A percentile compares a stretch with the other conserved stretches of the same genome.
Evolutionary conservation across 2,797 vertebrate genomes (phyloP).

Genomic region (Coregonus ussuriensis): DNA sequence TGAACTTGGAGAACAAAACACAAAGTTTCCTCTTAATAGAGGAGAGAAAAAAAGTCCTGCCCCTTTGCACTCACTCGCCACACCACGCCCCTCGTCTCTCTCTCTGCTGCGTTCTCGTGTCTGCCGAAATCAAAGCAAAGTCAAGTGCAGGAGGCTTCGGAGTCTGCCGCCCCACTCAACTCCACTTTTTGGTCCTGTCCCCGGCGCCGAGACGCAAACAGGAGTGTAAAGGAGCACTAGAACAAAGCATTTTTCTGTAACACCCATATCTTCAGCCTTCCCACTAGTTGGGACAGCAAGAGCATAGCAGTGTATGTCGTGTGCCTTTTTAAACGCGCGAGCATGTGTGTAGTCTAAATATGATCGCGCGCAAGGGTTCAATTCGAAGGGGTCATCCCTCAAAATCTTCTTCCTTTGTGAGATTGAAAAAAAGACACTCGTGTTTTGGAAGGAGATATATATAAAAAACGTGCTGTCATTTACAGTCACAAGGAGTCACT

Average conservation of each 20-base stretch:
- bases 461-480: conserved; percentile 8
- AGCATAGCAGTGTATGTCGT: background rate
- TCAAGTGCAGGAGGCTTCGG: conserved; percentile 40
- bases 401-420: background rate
- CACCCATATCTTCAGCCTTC: conserved; percentile 81
- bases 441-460: background rate
- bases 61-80: conserved; percentile 75
- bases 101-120: conserved; percentile 32
- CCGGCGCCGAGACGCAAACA: conserved; percentile 77
- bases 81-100: conserved; percentile 54
- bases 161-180: conserved; percentile 24
- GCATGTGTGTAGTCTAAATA: background rate
- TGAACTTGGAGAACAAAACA: conserved; percentile 82
- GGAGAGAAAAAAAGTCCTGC: conserved; percentile 75
- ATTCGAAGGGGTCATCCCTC: background rate
- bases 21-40: conserved; percentile 83
- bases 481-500: too few relatives aligned
- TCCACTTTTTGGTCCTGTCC: conserved; percentile 27
- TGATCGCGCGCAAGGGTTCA: background rate
- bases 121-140: conserved; percentile 41
- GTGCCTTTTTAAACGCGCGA: background rate
- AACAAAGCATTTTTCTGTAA: conserved; percentile 85
- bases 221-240: conserved; percentile 79
- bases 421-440: background rate
- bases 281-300: conserved; percentile 72